A percentile compares a stretch with the other conserved stretches of the same genome.
These are phyloP conservation scores for Zingel zingel DNA, from an alignment of 2,113 vertebrate genomes.

Conservation along the genomic window DNA sequence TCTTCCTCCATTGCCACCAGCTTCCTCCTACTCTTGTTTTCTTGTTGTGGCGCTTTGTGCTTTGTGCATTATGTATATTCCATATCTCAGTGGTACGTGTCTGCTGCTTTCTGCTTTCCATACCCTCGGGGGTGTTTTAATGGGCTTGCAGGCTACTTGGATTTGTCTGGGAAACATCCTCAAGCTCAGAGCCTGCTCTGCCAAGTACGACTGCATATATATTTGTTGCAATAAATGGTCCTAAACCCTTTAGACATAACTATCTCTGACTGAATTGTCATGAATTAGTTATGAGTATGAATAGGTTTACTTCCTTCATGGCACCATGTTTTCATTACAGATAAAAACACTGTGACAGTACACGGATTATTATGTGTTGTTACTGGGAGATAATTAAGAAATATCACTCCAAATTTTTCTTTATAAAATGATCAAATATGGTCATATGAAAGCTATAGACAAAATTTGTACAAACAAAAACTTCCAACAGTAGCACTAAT, in stretches of 20 bases:
- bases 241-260: constrained; percentile 36
- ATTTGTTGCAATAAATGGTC: constrained; percentile 22
- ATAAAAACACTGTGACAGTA: constrained; percentile 1
- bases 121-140: constrained; percentile 53
- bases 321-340: not conserved
- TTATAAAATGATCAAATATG: not conserved
- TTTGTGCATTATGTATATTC: constrained; percentile 55
- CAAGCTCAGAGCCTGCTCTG: constrained; percentile 7
- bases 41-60: constrained; percentile 27
- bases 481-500: not conserved
- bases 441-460: not conserved
- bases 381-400: not conserved
- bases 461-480: not conserved
- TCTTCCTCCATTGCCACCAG: not conserved
- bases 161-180: constrained; percentile 32
- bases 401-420: not conserved
- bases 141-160: constrained; percentile 14
- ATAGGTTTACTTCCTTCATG: constrained; percentile 23
- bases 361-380: constrained; percentile 7
- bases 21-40: constrained; percentile 16
- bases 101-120: constrained; percentile 21
- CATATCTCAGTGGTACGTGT: constrained; percentile 34
- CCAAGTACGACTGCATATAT: constrained; percentile 18
- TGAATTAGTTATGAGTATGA: constrained; percentile 52
- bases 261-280: constrained; percentile 11